Percentiles rank a stretch among this genome's conserved stretches.
These are phyloP conservation scores for Tympanoctomys barrerae DNA, from an alignment of 2,797 vertebrate species.

Conservation along the genomic window DNA sequence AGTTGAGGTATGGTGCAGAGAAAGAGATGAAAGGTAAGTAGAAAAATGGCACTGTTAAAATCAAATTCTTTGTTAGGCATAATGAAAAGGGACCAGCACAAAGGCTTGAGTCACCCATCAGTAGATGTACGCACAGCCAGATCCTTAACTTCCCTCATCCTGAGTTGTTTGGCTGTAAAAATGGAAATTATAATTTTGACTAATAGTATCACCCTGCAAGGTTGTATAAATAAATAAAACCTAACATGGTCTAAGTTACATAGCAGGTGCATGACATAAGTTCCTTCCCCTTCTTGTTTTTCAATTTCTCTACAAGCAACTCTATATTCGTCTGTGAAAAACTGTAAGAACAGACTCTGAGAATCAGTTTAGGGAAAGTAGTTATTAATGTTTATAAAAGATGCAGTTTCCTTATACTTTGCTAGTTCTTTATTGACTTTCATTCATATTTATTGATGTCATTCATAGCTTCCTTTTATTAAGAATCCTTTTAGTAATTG, in stretches of 20 bases:
- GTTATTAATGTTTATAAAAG: slow-evolving; percentile 5
- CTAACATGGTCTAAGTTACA: background rate
- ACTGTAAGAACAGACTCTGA: background rate
- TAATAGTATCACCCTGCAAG: background rate
- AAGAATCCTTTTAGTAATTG: background rate
- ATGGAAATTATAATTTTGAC: background rate
- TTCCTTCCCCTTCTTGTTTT: background rate
- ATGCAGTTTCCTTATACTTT: background rate
- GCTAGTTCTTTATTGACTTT: background rate
- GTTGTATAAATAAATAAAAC: background rate
- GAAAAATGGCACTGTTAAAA: background rate
- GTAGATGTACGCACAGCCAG: background rate
- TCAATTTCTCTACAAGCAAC: background rate
- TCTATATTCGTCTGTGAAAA: background rate
- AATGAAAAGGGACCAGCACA: background rate
- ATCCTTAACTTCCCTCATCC: background rate
- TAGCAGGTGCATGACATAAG: background rate
- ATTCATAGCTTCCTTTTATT: background rate
- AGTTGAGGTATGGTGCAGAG: background rate
- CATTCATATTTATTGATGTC: background rate
- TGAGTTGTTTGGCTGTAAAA: background rate
- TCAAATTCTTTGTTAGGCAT: background rate
- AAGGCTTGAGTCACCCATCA: background rate
- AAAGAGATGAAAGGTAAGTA: background rate
- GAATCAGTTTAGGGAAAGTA: background rate